phyloP scores from a whole-genome alignment of 2,888 invertebrate genomes.

The Ennomos fuscantarius region DNA sequence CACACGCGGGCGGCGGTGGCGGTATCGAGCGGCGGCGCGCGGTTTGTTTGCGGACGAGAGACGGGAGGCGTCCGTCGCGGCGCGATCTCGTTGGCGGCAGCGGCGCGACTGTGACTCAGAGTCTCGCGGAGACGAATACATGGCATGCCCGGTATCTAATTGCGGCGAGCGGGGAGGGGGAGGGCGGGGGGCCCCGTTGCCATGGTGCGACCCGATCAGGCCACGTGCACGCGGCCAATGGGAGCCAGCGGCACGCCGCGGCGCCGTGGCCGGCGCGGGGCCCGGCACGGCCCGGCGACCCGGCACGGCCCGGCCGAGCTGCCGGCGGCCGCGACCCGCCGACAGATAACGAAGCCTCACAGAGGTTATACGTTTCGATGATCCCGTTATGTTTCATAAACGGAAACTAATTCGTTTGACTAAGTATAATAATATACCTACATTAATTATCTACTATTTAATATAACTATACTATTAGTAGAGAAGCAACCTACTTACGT shows the following conservation, averaged over 20 bases:
- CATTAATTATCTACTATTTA: no score
- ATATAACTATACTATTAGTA: no score
- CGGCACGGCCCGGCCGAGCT: constrained; percentile 92
- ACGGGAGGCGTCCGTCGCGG: constrained; percentile 17
- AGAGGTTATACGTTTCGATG: no score
- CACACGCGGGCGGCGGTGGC: no score
- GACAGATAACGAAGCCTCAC: no score
- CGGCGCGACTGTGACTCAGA: constrained; percentile 18
- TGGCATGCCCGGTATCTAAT: constrained; percentile 50
- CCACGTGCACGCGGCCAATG: constrained; percentile 90
- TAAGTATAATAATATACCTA: no score
- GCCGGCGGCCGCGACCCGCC: constrained; percentile 85
- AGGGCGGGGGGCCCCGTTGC: constrained; percentile 66
- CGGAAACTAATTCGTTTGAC: no score
- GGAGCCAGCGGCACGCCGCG: constrained; percentile 49
- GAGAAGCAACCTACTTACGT: no score
- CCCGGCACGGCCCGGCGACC: constrained; percentile 47
- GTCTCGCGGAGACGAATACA: neutral
- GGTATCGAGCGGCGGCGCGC: constrained; percentile 62
- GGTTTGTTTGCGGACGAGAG: constrained; percentile 1
- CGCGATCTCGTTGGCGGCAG: constrained; percentile 21
- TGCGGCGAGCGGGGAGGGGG: constrained; percentile 54
- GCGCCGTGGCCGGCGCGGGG: constrained; percentile 30
- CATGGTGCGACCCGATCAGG: constrained; percentile 90
- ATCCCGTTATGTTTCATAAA: no score